Percentiles rank a stretch among this genome's conserved stretches.
phyloP scores from a whole-genome alignment of 2,797 vertebrate genomes.

The Mycteria americana region DNA sequence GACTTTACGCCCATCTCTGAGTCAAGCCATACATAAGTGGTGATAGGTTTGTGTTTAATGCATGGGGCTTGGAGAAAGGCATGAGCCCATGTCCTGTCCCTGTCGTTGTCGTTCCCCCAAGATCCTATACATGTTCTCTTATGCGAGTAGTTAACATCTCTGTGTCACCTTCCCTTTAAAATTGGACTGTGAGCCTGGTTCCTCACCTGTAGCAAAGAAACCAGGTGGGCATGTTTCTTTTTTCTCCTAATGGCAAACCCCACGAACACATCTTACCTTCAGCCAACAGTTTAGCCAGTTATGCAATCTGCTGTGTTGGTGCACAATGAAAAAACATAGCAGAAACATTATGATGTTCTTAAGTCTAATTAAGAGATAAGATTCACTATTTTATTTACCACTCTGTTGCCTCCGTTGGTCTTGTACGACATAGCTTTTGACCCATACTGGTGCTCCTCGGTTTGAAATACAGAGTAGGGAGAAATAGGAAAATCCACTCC shows the following conservation, averaged over 20 bases:
- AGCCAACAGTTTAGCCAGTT: not conserved
- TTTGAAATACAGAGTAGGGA: not conserved
- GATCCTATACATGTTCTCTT: not conserved
- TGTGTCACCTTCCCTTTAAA: not conserved
- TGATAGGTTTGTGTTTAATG: not conserved
- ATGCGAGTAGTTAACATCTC: not conserved
- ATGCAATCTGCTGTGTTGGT: not conserved
- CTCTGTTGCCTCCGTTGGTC: not conserved
- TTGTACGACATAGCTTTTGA: not conserved
- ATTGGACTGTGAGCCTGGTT: not conserved
- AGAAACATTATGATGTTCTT: not conserved
- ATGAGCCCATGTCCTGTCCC: accelerated
- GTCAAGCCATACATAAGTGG: not conserved
- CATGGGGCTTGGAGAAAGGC: not conserved
- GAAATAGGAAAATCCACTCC: not conserved
- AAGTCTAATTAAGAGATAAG: not conserved
- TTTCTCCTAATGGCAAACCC: not conserved
- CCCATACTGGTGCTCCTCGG: not conserved
- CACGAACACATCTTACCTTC: not conserved
- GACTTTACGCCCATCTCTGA: not conserved
- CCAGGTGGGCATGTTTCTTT: not conserved
- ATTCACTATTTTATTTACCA: not conserved
- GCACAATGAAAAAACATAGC: not conserved
- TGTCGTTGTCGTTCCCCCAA: not conserved
- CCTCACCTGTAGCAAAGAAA: not conserved